phyloP scores from a whole-genome alignment of 2,888 invertebrate species.

The Oscheius sp. region DNA sequence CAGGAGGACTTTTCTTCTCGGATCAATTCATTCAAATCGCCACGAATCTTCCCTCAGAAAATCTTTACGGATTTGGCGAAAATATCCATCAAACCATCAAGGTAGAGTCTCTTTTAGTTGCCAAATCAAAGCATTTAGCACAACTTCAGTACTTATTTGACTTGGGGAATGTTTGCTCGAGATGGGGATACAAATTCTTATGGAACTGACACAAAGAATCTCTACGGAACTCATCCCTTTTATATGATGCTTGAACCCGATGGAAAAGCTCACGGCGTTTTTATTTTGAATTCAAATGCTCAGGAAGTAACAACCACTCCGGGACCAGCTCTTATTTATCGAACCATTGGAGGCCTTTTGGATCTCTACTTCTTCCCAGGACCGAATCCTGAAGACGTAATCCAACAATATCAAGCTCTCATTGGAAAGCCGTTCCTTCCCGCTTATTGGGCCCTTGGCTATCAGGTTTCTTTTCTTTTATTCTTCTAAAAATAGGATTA shows the following conservation, averaged over 20 bases:
- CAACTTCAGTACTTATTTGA: constrained; percentile 60
- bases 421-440: constrained; percentile 65
- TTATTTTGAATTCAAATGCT: constrained; percentile 65
- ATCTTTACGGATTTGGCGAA: constrained; percentile 69
- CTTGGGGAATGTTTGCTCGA: constrained; percentile 65
- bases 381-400: constrained; percentile 69
- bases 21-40: constrained; percentile 68
- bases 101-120: constrained; percentile 31
- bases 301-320: constrained; percentile 62
- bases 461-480: no score
- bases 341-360: constrained; percentile 73
- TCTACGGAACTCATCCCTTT: constrained; percentile 68
- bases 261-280: constrained; percentile 66
- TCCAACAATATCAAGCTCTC: constrained; percentile 62
- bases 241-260: constrained; percentile 64
- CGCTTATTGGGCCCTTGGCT: constrained; percentile 70
- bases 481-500: not conserved
- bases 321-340: constrained; percentile 78
- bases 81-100: constrained; percentile 63
- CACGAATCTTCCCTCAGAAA: constrained; percentile 60
- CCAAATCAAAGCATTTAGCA: constrained; percentile 43
- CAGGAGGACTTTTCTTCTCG: constrained; percentile 64
- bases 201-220: constrained; percentile 53
- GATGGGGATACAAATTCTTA: constrained; percentile 61
- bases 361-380: constrained; percentile 71